Base-by-base conservation (phyloP, 2,113 vertebrate genomes). In the Nettapus auritus region DNA sequence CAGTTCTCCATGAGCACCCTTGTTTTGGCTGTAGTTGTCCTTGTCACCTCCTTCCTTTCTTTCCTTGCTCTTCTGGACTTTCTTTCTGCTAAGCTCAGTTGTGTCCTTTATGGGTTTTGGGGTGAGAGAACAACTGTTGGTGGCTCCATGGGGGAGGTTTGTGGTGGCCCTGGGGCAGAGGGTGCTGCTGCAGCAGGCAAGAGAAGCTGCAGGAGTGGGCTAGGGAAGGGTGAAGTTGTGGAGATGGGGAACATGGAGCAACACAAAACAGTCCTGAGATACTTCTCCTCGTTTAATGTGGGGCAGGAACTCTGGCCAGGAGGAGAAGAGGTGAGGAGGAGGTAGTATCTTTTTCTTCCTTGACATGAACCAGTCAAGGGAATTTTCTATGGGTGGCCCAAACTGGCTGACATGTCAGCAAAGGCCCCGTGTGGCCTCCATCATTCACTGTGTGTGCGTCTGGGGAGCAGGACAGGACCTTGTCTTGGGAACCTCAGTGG, bases 31-130 rank as follows among this genome's bases (percentile, higher is more conserved):
- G 50, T 67, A 62, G 40, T 42, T 74, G 52, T 90, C 56, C 18
- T 73, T 84, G 60, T 38, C 40, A 55, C 31, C 11, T 77, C 16
- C 55, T 44, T 77, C 13, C 42, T 78, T 50, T 67, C 56, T 62
- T 70, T 82, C n/a, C 31, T 56, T 63, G 69, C 88, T 62, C 57
- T 87, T 50, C 28, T 68, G 75, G 50, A 56, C 36, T 81, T 64
- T 48, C 12, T 89, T 57, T 73, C 63, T 69, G 60, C 88, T 86
- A 71, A 90, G 63, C 56, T 89, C 74, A 67, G 69, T 36, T 1
- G 0, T 28, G 5, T 79, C 48, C 15, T 69, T 82, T 14, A 8
- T 0, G 2, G 11, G 4, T 2, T 60, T 2, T 60, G 34, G 60
- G 46, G 21, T 22, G 48, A 89, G 48, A 67, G 55, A 53, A 66